Conservation (phyloP, 1,140 invertebrate species). For the Spodoptera litura region DNA sequence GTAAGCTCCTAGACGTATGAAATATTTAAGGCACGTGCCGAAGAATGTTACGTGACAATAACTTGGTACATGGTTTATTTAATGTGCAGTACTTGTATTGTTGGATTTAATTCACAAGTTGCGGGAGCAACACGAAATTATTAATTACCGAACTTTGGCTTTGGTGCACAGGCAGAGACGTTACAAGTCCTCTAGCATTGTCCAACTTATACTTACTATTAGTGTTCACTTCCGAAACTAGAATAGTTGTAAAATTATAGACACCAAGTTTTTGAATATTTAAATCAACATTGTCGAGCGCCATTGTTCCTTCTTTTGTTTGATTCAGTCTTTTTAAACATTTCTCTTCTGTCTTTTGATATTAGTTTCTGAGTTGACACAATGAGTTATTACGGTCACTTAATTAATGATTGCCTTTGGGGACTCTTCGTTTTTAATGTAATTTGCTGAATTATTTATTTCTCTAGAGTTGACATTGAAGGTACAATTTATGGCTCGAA, state of each 20-base stretch:
- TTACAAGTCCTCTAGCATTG: constrained; percentile 49
- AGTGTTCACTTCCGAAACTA: constrained; percentile 41
- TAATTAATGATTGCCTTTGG: constrained; percentile 62
- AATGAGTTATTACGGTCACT: constrained; percentile 64
- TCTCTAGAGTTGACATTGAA: constrained; percentile 2
- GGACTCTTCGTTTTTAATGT: constrained; percentile 28
- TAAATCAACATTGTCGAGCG: constrained; percentile 21
- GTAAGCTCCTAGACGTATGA: constrained; percentile 15
- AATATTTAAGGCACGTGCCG: constrained; percentile 34
- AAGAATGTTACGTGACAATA: constrained; percentile 45
- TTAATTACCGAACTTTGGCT: constrained; percentile 51
- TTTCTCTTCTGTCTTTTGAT: constrained; percentile 54
- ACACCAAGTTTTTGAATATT: constrained; percentile 30
- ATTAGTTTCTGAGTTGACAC: constrained; percentile 59
- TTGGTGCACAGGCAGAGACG: constrained; percentile 37
- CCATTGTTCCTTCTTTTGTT: constrained; percentile 30
- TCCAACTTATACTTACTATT: constrained; percentile 44
- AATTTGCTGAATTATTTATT: constrained; percentile 34
- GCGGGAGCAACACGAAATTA: constrained; percentile 39
- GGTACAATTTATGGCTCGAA: constrained; percentile 1
- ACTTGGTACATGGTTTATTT: constrained; percentile 41
- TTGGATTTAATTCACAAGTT: constrained; percentile 50
- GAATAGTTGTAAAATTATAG: constrained; percentile 42
- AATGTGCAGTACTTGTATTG: constrained; percentile 17
- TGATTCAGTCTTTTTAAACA: constrained; percentile 52